phyloP scores from a whole-genome alignment of 2,888 invertebrate genomes.

The Desoria tigrina region DNA sequence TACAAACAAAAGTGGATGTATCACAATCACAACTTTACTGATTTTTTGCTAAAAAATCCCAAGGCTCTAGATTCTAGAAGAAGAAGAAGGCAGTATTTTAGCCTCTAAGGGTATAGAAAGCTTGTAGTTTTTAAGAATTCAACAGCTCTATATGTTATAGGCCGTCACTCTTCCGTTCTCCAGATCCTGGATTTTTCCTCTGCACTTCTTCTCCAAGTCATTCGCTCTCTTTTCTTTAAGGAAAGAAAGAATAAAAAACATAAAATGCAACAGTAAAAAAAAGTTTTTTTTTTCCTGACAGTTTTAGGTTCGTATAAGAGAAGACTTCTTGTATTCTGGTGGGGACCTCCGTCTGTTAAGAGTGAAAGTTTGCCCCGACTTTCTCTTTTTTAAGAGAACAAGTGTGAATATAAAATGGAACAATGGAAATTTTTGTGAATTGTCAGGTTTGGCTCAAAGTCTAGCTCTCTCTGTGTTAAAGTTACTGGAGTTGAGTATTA shows the following conservation, averaged over 20 bases:
- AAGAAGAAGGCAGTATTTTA: no score
- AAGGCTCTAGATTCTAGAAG: no score
- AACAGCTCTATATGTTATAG: no score
- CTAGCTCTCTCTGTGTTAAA: no score
- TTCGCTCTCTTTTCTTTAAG: neutral
- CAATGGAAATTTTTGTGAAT: constrained; percentile 15
- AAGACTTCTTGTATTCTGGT: constrained; percentile 1
- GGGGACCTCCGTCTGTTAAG: neutral
- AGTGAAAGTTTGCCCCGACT: neutral
- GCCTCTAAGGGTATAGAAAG: no score
- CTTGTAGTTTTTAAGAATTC: no score
- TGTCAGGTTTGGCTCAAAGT: constrained; percentile 1
- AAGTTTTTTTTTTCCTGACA: neutral
- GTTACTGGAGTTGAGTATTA: no score
- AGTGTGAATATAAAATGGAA: constrained; percentile 14
- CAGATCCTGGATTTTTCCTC: constrained; percentile 3
- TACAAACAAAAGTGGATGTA: no score
- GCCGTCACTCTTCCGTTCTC: no score
- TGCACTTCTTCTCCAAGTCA: neutral
- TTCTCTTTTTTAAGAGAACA: neutral
- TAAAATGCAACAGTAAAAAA: constrained; percentile 16
- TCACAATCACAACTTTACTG: no score
- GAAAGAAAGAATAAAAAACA: constrained; percentile 7
- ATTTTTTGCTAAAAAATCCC: no score
- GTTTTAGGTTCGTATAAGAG: neutral